phyloP scores from a whole-genome alignment of 1,140 invertebrate species.

The Drosophila ohnishii region DNA sequence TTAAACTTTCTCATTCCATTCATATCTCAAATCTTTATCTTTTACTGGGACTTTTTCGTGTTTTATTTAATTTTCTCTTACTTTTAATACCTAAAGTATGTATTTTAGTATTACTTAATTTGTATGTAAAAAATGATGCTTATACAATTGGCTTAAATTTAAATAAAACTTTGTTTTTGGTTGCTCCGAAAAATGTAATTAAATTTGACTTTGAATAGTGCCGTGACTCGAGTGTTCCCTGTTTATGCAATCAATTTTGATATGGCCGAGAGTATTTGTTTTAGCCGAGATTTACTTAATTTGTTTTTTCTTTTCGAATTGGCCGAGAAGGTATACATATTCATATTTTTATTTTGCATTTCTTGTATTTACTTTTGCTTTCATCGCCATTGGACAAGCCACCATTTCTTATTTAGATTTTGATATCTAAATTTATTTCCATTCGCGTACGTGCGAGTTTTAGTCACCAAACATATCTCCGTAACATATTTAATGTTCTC shows the following conservation, averaged over 20 bases:
- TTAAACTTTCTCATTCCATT: conserved; percentile 37
- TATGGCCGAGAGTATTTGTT: conserved; percentile 59
- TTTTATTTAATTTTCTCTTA: conserved; percentile 59
- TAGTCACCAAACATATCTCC: conserved; percentile 48
- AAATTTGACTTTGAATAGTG: conserved; percentile 62
- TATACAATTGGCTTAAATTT: conserved; percentile 74
- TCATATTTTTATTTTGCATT: background rate
- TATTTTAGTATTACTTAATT: conserved; percentile 51
- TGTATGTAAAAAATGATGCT: conserved; percentile 75
- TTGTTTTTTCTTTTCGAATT: conserved; percentile 43
- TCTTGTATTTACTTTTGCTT: conserved; percentile 27
- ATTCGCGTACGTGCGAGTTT: conserved; percentile 22
- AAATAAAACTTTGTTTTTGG: conserved; percentile 62
- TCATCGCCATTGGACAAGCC: conserved; percentile 32
- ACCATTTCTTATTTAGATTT: conserved; percentile 52
- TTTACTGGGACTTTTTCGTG: conserved; percentile 17
- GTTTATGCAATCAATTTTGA: conserved; percentile 40
- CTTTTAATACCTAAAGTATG: conserved; percentile 74
- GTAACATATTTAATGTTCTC: conserved; percentile 15
- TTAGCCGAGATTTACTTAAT: conserved; percentile 24
- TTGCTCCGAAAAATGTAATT: conserved; percentile 75
- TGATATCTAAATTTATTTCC: conserved; percentile 38
- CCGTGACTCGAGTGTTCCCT: conserved; percentile 55
- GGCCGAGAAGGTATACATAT: conserved; percentile 49
- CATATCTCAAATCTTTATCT: conserved; percentile 50